Percentiles rank a stretch among this genome's conserved stretches.
These are phyloP conservation scores for Hylaea fasciaria DNA, from an alignment of 2,888 invertebrate species.

Conservation along the genomic window DNA sequence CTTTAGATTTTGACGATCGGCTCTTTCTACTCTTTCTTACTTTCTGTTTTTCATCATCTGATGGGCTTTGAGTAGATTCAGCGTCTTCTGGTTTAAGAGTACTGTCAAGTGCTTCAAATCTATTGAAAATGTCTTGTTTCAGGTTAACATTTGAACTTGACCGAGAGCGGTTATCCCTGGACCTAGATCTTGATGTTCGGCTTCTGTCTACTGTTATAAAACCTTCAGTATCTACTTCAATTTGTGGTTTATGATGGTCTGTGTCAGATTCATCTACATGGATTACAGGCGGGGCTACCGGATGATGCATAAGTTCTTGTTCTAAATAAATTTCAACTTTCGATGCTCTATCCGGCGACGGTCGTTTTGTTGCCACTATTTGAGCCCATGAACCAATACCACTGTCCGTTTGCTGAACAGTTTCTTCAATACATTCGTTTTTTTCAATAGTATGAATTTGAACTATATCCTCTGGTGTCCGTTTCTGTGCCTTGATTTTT, in stretches of 20 bases:
- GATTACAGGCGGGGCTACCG: slow-evolving; percentile 53
- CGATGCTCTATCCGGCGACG: slow-evolving; percentile 63
- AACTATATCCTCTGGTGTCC: slow-evolving; percentile 6
- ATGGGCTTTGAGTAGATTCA: slow-evolving; percentile 48
- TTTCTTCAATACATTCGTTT: slow-evolving; percentile 36
- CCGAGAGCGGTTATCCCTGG: slow-evolving; percentile 72
- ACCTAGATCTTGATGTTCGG: slow-evolving; percentile 82
- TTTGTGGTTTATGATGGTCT: slow-evolving; percentile 56
- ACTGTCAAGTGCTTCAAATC: slow-evolving; percentile 65
- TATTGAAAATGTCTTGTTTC: slow-evolving; percentile 59
- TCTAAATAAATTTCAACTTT: slow-evolving; percentile 49
- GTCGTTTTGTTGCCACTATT: slow-evolving; percentile 68
- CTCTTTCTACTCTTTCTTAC: slow-evolving; percentile 60
- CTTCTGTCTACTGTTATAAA: slow-evolving; percentile 79
- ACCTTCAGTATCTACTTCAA: slow-evolving; percentile 72
- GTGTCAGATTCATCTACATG: slow-evolving; percentile 68
- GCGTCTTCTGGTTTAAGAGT: slow-evolving; percentile 57
- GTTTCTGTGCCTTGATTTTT: slow-evolving; percentile 36
- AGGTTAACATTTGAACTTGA: slow-evolving; percentile 55
- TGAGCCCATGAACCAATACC: slow-evolving; percentile 72
- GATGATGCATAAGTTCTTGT: slow-evolving; percentile 30
- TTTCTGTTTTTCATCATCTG: slow-evolving; percentile 53
- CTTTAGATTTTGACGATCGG: slow-evolving; percentile 71
- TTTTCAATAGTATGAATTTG: slow-evolving; percentile 26
- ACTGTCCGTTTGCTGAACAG: slow-evolving; percentile 38